Conservation (phyloP, 92 coral and sea anemone genomes). For the Siderastrea radians region DNA sequence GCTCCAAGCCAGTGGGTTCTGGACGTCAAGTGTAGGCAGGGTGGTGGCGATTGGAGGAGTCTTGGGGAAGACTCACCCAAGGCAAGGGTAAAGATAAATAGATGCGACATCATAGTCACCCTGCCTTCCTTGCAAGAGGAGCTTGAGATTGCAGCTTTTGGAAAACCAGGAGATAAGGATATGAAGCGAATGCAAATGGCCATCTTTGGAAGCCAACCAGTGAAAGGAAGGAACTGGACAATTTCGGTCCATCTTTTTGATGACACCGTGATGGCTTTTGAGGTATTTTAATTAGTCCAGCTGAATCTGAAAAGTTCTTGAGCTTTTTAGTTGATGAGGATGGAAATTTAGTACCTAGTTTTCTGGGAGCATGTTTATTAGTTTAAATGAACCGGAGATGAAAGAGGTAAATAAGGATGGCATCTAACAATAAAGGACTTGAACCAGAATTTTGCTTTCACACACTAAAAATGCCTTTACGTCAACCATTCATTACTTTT, state of each 20-base stretch:
- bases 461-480: too few species aligned
- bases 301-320: too few species aligned
- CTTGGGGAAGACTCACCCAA: neutral
- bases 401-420: too few species aligned
- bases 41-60: neutral
- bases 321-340: too few species aligned
- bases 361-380: too few species aligned
- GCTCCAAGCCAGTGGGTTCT: neutral
- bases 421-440: too few species aligned
- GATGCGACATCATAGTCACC: neutral
- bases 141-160: neutral
- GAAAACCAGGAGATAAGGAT: neutral
- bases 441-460: too few species aligned
- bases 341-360: too few species aligned
- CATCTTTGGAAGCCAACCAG: neutral
- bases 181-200: slow-evolving; percentile 5
- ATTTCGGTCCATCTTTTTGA: neutral
- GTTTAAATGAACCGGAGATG: too few species aligned
- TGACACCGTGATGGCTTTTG: slow-evolving; percentile 10
- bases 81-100: neutral
- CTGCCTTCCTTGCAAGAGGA: neutral
- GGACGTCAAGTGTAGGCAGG: neutral
- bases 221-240: neutral
- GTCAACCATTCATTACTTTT: too few species aligned
- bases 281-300: neutral